phyloP scores from a whole-genome alignment of 2,797 vertebrate genomes.

The Sebastes oblongus region DNA sequence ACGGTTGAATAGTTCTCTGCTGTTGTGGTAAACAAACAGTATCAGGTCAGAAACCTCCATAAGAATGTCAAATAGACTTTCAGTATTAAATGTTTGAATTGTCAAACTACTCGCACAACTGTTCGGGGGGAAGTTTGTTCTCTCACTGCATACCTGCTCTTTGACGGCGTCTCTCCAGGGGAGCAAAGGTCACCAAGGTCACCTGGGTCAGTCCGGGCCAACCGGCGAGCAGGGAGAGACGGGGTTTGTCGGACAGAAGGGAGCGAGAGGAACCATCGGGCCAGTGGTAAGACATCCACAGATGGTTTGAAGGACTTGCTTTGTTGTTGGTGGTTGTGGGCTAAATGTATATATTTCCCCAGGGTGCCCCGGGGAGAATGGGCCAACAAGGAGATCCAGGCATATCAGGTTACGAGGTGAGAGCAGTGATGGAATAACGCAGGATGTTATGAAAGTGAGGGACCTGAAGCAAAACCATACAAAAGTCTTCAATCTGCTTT shows the following conservation, averaged over 20 bases:
- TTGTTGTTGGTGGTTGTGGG: constrained; percentile 1
- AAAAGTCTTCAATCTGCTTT: neutral
- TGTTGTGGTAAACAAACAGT: constrained; percentile 27
- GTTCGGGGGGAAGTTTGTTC: neutral
- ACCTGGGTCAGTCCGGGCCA: constrained; percentile 88
- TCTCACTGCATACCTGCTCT: constrained; percentile 29
- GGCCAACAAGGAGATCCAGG: constrained; percentile 90
- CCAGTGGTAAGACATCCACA: constrained; percentile 81
- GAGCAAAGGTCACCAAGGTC: constrained; percentile 90
- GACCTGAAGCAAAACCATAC: neutral
- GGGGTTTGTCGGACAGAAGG: constrained; percentile 92
- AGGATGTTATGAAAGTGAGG: neutral
- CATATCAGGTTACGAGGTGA: constrained; percentile 90
- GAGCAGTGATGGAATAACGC: constrained; percentile 12
- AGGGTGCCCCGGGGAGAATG: constrained; percentile 93
- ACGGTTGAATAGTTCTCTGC: constrained; percentile 16
- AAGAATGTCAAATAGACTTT: constrained; percentile 11
- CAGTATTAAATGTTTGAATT: constrained; percentile 29
- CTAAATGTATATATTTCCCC: constrained; percentile 30
- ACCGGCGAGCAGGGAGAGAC: constrained; percentile 84
- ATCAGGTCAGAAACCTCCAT: neutral
- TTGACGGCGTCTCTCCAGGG: constrained; percentile 81
- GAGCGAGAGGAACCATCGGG: constrained; percentile 92
- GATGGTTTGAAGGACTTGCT: neutral
- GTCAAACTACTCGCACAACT: constrained; percentile 2